Conservation (phyloP, 1,140 invertebrate species). For the Panulirus ornatus region DNA sequence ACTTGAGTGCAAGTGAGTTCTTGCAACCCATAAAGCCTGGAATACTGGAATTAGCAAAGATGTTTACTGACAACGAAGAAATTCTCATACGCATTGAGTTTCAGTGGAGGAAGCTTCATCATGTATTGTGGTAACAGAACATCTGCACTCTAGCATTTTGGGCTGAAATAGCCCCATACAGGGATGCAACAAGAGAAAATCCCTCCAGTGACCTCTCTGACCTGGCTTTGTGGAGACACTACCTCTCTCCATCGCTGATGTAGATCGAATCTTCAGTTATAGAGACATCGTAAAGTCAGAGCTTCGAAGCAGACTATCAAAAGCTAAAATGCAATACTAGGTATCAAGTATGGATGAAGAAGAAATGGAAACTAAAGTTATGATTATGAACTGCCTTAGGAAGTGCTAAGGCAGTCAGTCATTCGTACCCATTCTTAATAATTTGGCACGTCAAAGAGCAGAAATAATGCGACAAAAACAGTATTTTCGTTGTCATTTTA, state of each 20-base stretch:
- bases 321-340: too few species aligned
- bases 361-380: too few species aligned
- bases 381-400: too few species aligned
- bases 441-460: too few species aligned
- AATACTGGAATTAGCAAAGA: constrained; percentile 42
- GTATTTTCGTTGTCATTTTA: too few species aligned
- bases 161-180: constrained; percentile 8
- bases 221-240: background rate
- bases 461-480: too few species aligned
- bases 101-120: constrained; percentile 49
- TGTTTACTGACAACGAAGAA: constrained; percentile 33
- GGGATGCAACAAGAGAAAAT: background rate
- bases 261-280: background rate
- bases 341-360: too few species aligned
- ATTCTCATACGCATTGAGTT: constrained; percentile 23
- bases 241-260: background rate
- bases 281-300: background rate
- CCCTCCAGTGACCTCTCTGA: background rate
- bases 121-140: background rate
- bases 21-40: constrained; percentile 36
- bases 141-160: background rate
- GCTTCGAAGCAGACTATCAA: background rate
- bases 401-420: too few species aligned
- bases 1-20: constrained; percentile 37
- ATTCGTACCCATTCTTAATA: too few species aligned